phyloP scores from a whole-genome alignment of 2,888 invertebrate species.

The Sepioteuthis lessoniana region DNA sequence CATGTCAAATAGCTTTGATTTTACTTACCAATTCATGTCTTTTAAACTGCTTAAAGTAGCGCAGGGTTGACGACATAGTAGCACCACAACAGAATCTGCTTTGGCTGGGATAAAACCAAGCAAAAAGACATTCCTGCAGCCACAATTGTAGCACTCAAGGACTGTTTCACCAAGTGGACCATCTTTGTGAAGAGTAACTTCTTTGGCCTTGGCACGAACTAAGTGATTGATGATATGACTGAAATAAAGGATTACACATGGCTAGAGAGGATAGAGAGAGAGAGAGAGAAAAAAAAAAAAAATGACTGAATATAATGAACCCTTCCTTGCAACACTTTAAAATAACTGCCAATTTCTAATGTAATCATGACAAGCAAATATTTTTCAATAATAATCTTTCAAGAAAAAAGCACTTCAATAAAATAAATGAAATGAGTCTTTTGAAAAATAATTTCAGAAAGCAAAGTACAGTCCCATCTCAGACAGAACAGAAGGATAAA shows the following conservation, averaged over 20 bases:
- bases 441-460: no score
- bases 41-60: slow-evolving; percentile 96
- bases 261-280: background rate
- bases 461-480: no score
- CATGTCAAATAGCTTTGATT: background rate
- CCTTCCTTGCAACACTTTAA: background rate
- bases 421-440: no score
- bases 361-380: no score
- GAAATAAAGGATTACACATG: slow-evolving; percentile 51
- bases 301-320: background rate
- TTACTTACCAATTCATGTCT: slow-evolving; percentile 93
- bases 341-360: background rate
- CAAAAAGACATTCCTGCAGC: slow-evolving; percentile 97
- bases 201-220: slow-evolving; percentile 99
- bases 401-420: no score
- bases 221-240: slow-evolving; percentile 99
- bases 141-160: slow-evolving; percentile 98
- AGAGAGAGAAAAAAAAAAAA: background rate
- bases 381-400: no score
- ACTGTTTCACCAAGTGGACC: slow-evolving; percentile 98
- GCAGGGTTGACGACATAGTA: slow-evolving; percentile 97
- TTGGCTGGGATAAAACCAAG: slow-evolving; percentile 99
- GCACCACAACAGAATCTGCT: slow-evolving; percentile 96
- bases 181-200: slow-evolving; percentile 96
- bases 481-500: no score